These are phyloP conservation scores for Stenodema calcarata DNA, from an alignment of 2,888 invertebrate genomes.

Conservation along the genomic window DNA sequence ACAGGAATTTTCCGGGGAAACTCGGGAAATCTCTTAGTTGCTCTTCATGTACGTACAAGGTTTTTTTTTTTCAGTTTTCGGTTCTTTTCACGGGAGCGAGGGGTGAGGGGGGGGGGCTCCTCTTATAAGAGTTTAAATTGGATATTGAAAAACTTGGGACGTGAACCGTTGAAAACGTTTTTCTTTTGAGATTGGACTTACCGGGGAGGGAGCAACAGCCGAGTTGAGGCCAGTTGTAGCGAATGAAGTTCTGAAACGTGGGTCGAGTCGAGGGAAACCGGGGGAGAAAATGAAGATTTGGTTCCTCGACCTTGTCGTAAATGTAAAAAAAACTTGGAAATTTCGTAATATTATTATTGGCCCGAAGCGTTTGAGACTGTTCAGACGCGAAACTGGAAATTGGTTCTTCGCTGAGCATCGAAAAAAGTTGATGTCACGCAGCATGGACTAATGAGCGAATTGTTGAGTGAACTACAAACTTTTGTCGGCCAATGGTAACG, in stretches of 20 bases:
- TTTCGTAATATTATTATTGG: too few species aligned
- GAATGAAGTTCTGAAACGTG: background rate
- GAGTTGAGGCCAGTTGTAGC: background rate
- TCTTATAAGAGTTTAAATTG: background rate
- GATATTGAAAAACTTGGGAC: background rate
- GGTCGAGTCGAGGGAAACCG: too few species aligned
- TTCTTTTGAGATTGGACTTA: background rate
- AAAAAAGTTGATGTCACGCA: too few species aligned
- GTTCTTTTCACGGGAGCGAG: background rate
- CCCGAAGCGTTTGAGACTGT: too few species aligned
- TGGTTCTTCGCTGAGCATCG: too few species aligned
- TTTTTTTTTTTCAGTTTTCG: background rate
- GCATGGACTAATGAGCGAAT: too few species aligned
- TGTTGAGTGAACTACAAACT: too few species aligned
- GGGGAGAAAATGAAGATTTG: background rate
- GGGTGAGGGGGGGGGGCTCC: too few species aligned
- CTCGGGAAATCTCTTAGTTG: background rate
- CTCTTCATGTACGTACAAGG: background rate
- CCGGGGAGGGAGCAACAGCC: too few species aligned
- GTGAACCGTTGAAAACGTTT: background rate
- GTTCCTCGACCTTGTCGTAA: background rate
- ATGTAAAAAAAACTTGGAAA: too few species aligned
- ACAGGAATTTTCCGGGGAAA: background rate
- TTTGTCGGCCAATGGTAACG: too few species aligned
- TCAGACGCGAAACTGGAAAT: too few species aligned